Evolutionary conservation across 1,140 invertebrate species (phyloP).

Genomic region (Leguminivora glycinivorella): DNA sequence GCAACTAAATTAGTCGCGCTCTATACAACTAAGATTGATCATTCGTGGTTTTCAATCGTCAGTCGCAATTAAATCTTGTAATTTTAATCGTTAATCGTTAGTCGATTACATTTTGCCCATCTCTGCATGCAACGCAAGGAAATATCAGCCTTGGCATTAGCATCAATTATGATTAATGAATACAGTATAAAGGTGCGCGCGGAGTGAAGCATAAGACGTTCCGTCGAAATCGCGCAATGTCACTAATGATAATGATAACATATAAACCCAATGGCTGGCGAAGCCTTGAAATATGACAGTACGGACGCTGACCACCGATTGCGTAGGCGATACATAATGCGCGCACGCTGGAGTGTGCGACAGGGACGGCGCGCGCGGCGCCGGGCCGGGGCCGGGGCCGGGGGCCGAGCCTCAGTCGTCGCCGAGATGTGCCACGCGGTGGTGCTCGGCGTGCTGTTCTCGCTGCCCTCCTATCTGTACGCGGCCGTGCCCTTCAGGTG

Average conservation of each 20-base stretch:
- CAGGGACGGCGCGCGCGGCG: slow-evolving; percentile 23
- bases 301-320: slow-evolving; percentile 8
- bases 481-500: slow-evolving; percentile 72
- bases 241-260: slow-evolving; percentile 5
- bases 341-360: slow-evolving; percentile 29
- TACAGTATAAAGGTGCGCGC: neutral
- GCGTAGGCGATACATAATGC: slow-evolving; percentile 34
- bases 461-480: slow-evolving; percentile 69
- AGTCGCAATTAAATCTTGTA: too few species aligned
- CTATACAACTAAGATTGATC: too few species aligned
- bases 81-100: too few species aligned
- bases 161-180: neutral
- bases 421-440: slow-evolving; percentile 69
- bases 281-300: slow-evolving; percentile 14
- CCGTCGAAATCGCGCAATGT: neutral
- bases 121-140: too few species aligned
- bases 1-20: too few species aligned
- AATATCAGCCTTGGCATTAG: neutral
- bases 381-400: slow-evolving; percentile 17
- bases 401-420: slow-evolving; percentile 37
- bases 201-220: neutral
- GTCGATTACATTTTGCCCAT: too few species aligned
- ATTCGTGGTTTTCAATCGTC: too few species aligned
- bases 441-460: slow-evolving; percentile 69
- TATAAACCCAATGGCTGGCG: neutral